These are phyloP conservation scores for Dryococelus australis DNA, from an alignment of 2,888 invertebrate genomes.

Conservation along the genomic window DNA sequence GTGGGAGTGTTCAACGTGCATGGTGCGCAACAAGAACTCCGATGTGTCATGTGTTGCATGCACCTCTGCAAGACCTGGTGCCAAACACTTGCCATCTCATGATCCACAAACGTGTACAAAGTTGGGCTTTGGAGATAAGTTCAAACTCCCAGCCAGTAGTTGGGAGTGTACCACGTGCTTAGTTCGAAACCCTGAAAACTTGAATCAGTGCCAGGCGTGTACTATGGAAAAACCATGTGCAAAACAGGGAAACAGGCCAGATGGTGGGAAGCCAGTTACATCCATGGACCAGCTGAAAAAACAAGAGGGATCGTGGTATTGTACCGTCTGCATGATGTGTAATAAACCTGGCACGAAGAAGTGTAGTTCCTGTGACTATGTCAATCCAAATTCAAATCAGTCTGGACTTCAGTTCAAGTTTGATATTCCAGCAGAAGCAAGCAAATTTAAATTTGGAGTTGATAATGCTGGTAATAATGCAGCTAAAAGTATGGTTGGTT, in stretches of 20 bases:
- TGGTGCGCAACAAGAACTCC: constrained; percentile 38
- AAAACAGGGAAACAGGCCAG: not conserved
- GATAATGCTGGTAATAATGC: constrained; percentile 55
- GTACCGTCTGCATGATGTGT: constrained; percentile 64
- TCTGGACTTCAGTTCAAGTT: constrained; percentile 33
- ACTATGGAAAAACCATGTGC: not conserved
- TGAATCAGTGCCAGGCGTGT: constrained; percentile 33
- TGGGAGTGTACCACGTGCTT: constrained; percentile 75
- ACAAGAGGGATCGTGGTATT: constrained; percentile 64
- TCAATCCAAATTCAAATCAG: constrained; percentile 57
- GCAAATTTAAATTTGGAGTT: constrained; percentile 62
- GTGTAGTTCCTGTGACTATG: constrained; percentile 65
- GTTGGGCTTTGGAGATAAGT: constrained; percentile 55
- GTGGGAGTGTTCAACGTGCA: constrained; percentile 38
- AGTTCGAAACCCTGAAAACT: constrained; percentile 59
- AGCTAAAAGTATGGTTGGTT: constrained; percentile 41
- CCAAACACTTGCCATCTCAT: constrained; percentile 42
- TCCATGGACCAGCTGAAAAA: constrained; percentile 57
- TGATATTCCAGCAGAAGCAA: constrained; percentile 44
- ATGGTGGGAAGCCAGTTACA: not conserved
- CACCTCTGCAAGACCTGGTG: constrained; percentile 59
- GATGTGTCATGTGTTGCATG: constrained; percentile 36
- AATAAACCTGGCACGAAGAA: constrained; percentile 60
- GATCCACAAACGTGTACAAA: constrained; percentile 26
- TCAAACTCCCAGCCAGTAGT: constrained; percentile 63